Base-by-base conservation (phyloP, 2,888 invertebrate species). In the Orgyia antiqua region DNA sequence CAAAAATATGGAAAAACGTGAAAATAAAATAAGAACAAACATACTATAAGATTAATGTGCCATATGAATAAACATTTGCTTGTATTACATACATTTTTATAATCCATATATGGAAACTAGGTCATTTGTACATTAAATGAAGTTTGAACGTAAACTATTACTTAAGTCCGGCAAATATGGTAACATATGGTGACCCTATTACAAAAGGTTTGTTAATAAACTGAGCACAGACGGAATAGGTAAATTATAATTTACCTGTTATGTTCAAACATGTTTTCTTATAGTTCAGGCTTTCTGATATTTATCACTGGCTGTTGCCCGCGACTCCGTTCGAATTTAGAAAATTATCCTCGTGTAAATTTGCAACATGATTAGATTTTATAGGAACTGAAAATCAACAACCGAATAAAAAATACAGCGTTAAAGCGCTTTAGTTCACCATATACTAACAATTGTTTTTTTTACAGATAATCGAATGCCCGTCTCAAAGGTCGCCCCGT, bases 381-480 rank as follows among this genome's bases (percentile, higher is more conserved):
- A n/a, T n/a, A n/a, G n/a, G n/a, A n/a, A n/a, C n/a, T n/a, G n/a
- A n/a, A n/a, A n/a, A n/a, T n/a, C n/a, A n/a, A n/a, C n/a, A n/a
- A n/a, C n/a, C n/a, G n/a, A n/a, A n/a, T n/a, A n/a, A n/a, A n/a
- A n/a, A n/a, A n/a, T n/a, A n/a, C n/a, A n/a, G n/a, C n/a, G n/a
- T n/a, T n/a, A n/a, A n/a, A n/a, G n/a, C n/a, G n/a, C n/a, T n/a
- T n/a, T n/a, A n/a, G n/a, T n/a, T n/a, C n/a, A n/a, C n/a, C n/a
- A n/a, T n/a, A n/a, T n/a, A n/a, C n/a, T n/a, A n/a, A n/a, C n/a
- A n/a, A n/a, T n/a, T 51, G 39, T 44, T 52, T 55, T 63, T 54
- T 53, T 76, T 76, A 20, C 71, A 78, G 79, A 77, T 50, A 63
- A 61, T 50, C 70, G 71, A 71, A 49, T 58, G 51, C 39, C 24